Evolutionary conservation across 2,797 vertebrate species (phyloP).

Genomic region (Rhincodon typus): DNA sequence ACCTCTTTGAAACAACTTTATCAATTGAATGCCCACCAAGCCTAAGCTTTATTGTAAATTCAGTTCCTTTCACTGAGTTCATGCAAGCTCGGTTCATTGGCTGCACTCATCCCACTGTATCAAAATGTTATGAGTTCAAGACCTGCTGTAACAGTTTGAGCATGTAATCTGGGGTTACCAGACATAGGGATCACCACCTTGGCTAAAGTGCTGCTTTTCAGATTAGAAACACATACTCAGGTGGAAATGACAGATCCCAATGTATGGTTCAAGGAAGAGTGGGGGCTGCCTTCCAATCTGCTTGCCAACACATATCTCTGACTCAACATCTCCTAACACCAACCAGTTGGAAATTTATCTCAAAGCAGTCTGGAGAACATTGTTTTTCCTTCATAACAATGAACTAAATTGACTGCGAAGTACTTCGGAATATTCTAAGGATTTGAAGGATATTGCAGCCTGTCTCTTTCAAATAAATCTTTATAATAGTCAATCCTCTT

Average conservation of each 20-base stretch:
- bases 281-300: neutral
- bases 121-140: neutral
- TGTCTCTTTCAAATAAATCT: constrained; percentile 4
- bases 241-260: neutral
- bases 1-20: neutral
- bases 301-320: neutral
- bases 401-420: neutral
- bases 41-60: neutral
- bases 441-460: neutral
- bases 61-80: neutral
- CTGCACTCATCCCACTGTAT: neutral
- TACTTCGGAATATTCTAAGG: neutral
- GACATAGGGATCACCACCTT: neutral
- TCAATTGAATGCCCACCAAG: neutral
- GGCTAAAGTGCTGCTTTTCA: neutral
- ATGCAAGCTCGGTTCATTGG: neutral
- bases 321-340: neutral
- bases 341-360: neutral
- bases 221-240: neutral
- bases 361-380: neutral
- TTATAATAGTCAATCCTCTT: neutral
- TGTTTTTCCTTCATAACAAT: neutral
- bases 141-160: neutral
- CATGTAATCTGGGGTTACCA: neutral
- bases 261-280: neutral